A percentile compares a stretch with the other conserved stretches of the same genome.
These are phyloP conservation scores for Euthynnus affinis DNA, from an alignment of 2,797 vertebrate species.

Conservation along the genomic window DNA sequence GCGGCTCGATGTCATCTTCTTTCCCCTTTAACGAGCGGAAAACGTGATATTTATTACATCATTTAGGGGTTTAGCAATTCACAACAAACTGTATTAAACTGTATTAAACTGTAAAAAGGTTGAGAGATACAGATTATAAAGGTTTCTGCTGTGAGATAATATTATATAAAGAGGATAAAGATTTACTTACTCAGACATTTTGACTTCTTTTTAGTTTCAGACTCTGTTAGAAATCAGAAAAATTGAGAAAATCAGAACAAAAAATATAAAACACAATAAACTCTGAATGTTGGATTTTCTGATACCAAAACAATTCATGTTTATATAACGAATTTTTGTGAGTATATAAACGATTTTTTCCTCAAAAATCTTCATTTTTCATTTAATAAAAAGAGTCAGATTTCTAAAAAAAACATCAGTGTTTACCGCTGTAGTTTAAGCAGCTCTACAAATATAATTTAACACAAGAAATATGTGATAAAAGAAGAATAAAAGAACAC, in stretches of 20 bases:
- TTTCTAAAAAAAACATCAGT: too few species aligned
- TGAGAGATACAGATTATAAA: not conserved
- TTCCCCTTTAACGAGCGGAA: constrained; percentile 61
- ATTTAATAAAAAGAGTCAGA: too few species aligned
- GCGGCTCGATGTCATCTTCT: constrained; percentile 88
- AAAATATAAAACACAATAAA: too few species aligned
- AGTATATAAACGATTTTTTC: too few species aligned
- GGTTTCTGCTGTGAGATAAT: not conserved
- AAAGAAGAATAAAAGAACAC: not conserved
- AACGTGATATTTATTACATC: not conserved
- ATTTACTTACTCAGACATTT: constrained; percentile 71
- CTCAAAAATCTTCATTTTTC: too few species aligned
- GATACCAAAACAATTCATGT: too few species aligned
- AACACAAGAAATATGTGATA: not conserved
- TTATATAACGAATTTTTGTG: too few species aligned
- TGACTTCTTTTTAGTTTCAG: constrained; percentile 46
- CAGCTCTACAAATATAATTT: too few species aligned
- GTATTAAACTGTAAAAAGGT: not conserved
- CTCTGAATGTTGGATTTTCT: too few species aligned
- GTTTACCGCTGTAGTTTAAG: too few species aligned
- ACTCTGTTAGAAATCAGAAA: constrained; percentile 30
- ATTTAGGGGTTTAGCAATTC: not conserved
- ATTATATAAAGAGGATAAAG: not conserved
- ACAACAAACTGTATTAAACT: too few species aligned
- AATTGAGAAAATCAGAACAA: too few species aligned